phyloP scores from a whole-genome alignment of 2,888 invertebrate genomes.

The Amiota communis region DNA sequence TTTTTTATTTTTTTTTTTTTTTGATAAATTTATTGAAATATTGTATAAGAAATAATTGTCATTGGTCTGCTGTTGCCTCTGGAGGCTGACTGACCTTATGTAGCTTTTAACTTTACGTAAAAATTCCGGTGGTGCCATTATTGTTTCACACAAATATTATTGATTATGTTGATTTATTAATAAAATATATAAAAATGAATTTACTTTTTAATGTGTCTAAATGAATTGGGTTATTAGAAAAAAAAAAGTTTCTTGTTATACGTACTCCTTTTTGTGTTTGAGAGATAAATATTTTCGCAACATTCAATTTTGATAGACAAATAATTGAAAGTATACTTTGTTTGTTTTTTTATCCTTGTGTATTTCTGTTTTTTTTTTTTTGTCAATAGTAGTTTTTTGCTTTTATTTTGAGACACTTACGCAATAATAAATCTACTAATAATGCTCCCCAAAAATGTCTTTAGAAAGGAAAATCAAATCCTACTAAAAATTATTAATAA shows the following conservation, averaged over 20 bases:
- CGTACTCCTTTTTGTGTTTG: slow-evolving; percentile 19
- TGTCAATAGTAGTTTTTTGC: background rate
- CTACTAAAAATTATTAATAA: too few species aligned
- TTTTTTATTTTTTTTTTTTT: slow-evolving; percentile 8
- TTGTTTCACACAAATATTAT: background rate
- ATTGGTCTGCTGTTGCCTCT: too few species aligned
- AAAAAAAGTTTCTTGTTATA: background rate
- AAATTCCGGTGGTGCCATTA: slow-evolving; percentile 47
- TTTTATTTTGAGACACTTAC: too few species aligned
- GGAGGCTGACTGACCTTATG: slow-evolving; percentile 42
- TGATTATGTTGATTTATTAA: background rate
- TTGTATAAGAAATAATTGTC: too few species aligned
- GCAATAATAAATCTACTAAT: too few species aligned
- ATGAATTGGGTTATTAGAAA: background rate
- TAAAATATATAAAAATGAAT: background rate
- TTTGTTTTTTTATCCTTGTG: slow-evolving; percentile 6
- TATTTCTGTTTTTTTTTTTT: background rate
- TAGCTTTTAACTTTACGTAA: slow-evolving; percentile 46
- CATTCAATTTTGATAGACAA: slow-evolving; percentile 53
- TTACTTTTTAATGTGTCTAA: background rate
- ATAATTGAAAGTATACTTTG: slow-evolving; percentile 14
- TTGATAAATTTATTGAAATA: background rate
- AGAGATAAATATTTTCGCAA: slow-evolving; percentile 45
- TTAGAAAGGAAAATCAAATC: too few species aligned
- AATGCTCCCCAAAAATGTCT: too few species aligned